These are phyloP conservation scores for Andricus quercusramuli DNA, from an alignment of 2,888 invertebrate genomes.

Conservation along the genomic window DNA sequence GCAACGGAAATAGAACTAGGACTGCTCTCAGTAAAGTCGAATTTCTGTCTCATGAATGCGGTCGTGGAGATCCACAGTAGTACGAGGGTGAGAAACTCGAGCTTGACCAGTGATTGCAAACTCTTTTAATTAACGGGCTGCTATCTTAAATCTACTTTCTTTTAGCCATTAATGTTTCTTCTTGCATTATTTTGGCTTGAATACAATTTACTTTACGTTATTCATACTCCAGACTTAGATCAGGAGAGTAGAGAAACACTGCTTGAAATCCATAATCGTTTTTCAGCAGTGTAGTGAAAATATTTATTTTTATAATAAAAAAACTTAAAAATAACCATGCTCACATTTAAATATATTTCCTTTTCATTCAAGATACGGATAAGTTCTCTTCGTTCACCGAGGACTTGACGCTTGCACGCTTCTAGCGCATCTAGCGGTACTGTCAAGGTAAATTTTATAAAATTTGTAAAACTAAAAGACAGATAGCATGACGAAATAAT, in stretches of 20 bases:
- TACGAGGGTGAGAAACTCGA: slow-evolving; percentile 66
- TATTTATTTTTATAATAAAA: background rate
- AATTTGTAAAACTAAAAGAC: background rate
- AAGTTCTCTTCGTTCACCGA: slow-evolving; percentile 77
- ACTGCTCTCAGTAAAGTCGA: slow-evolving; percentile 59
- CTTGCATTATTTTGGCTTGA: background rate
- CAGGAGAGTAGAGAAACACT: background rate
- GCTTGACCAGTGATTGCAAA: slow-evolving; percentile 42
- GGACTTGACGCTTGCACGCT: slow-evolving; percentile 77
- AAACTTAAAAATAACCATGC: background rate
- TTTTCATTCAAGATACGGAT: slow-evolving; percentile 74
- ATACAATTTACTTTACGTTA: background rate
- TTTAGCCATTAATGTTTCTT: background rate
- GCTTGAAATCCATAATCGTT: background rate
- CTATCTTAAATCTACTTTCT: background rate
- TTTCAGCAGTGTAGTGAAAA: background rate
- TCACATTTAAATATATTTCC: slow-evolving; percentile 48
- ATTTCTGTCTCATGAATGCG: slow-evolving; percentile 59
- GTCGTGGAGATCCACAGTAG: slow-evolving; percentile 51
- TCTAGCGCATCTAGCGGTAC: slow-evolving; percentile 79
- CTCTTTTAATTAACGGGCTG: background rate
- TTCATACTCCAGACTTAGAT: background rate
- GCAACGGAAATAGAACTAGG: slow-evolving; percentile 75
- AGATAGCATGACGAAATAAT: background rate
- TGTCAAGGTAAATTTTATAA: slow-evolving; percentile 73